Percentiles rank a stretch among this genome's conserved stretches.
phyloP scores from a whole-genome alignment of 2,113 vertebrate species.

The Chloroceryle aenea region DNA sequence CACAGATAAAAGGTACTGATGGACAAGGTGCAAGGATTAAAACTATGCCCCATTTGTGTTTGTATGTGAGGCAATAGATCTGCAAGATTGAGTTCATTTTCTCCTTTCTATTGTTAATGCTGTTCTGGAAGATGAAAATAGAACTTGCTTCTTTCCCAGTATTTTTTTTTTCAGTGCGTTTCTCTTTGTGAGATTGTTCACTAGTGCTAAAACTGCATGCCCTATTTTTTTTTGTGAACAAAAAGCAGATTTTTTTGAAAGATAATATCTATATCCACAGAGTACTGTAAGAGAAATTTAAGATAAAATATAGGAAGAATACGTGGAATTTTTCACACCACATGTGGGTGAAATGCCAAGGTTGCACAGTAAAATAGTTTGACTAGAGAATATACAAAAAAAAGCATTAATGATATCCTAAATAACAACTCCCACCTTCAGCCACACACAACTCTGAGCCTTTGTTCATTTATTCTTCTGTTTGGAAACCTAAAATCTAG shows the following conservation, averaged over 20 bases:
- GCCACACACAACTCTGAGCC: rapidly evolving
- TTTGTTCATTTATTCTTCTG: constrained; percentile 1
- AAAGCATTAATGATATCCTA: not conserved
- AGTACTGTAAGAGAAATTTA: not conserved
- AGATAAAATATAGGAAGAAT: not conserved
- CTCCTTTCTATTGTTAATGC: not conserved
- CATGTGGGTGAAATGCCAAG: not conserved
- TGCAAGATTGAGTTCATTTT: constrained; percentile 19
- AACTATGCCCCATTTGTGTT: not conserved
- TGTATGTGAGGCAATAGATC: not conserved
- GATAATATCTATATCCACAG: not conserved
- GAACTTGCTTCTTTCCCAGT: not conserved
- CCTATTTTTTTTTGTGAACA: not conserved
- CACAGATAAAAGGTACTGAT: not conserved
- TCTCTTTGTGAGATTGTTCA: not conserved
- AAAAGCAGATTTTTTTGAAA: not conserved
- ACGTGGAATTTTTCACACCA: not conserved
- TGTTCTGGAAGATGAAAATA: not conserved
- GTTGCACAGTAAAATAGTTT: not conserved
- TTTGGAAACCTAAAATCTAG: not conserved
- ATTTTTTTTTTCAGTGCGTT: not conserved
- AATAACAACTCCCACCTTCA: not conserved
- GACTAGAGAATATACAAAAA: not conserved
- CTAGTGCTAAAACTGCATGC: not conserved
- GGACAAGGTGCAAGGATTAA: constrained; percentile 5